These are phyloP conservation scores for Tetramorium simillimum DNA, from an alignment of 1,140 invertebrate species.

Conservation along the genomic window DNA sequence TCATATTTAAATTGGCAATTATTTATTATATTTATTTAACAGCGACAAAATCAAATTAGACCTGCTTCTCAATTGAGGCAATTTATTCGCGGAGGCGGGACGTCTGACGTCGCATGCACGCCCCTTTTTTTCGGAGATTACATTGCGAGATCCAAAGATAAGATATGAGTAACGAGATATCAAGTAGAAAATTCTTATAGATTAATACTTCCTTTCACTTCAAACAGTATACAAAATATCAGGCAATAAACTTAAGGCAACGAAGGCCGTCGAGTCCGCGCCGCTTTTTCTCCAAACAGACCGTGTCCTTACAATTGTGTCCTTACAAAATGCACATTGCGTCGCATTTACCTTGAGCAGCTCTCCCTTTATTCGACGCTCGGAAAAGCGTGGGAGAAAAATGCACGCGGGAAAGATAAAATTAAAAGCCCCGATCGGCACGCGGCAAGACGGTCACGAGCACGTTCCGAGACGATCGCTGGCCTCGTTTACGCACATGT, in stretches of 20 bases:
- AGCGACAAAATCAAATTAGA: slow-evolving; percentile 6
- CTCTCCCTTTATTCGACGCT: not conserved
- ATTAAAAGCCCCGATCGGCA: not conserved
- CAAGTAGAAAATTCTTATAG: not conserved
- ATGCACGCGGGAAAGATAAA: not conserved
- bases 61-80: not conserved
- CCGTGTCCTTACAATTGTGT: not conserved
- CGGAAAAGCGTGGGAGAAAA: not conserved
- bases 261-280: not conserved
- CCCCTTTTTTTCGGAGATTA: not conserved
- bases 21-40: not conserved
- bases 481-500: slow-evolving; percentile 17
- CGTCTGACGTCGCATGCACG: not conserved
- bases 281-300: not conserved
- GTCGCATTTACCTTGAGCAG: not conserved
- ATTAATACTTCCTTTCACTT: not conserved
- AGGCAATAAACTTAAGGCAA: not conserved
- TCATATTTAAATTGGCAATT: not conserved
- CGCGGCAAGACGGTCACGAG: not conserved
- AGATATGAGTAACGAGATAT: not conserved
- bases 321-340: not conserved
- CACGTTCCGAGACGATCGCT: not conserved
- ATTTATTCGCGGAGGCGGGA: not conserved
- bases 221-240: not conserved
- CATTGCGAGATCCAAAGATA: not conserved